Evolutionary conservation across 2,888 invertebrate species (phyloP).

Genomic region (Pachymerium ferrugineum): DNA sequence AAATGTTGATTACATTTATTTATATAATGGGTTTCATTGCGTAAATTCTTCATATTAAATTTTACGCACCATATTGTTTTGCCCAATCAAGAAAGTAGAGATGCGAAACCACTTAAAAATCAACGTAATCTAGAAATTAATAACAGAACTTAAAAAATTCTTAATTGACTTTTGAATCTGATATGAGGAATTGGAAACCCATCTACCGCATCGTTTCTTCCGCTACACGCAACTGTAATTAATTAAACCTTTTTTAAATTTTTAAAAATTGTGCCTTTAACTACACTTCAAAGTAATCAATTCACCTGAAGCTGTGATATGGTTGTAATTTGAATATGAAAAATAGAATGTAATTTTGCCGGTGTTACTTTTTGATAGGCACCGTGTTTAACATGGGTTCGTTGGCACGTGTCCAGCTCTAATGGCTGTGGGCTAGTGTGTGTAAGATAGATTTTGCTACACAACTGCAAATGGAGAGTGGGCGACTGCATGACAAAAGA

Average conservation of each 20-base stretch:
- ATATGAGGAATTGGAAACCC: too few relatives aligned
- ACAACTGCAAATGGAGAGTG: conserved; percentile 17
- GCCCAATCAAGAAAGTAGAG: neutral
- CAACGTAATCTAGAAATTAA: too few relatives aligned
- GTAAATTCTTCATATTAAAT: neutral
- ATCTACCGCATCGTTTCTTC: too few relatives aligned
- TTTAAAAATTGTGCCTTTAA: too few relatives aligned
- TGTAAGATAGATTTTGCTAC: conserved; percentile 19
- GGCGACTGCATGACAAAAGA: conserved; percentile 15
- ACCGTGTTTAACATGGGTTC: neutral
- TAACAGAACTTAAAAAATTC: too few relatives aligned
- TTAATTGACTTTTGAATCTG: too few relatives aligned
- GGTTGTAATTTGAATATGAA: too few relatives aligned
- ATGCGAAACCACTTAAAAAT: too few relatives aligned
- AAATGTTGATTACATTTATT: conserved; percentile 16
- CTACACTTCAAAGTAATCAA: too few relatives aligned
- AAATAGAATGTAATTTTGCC: neutral
- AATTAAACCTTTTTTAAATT: too few relatives aligned
- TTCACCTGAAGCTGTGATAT: too few relatives aligned
- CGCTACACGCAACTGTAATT: too few relatives aligned
- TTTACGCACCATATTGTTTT: neutral
- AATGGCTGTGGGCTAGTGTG: conserved; percentile 24
- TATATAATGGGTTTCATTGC: neutral
- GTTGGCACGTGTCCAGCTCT: conserved; percentile 7
- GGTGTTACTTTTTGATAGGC: neutral